Base-by-base conservation (phyloP, 2,113 vertebrate genomes). In the Hyaena hyaena region DNA sequence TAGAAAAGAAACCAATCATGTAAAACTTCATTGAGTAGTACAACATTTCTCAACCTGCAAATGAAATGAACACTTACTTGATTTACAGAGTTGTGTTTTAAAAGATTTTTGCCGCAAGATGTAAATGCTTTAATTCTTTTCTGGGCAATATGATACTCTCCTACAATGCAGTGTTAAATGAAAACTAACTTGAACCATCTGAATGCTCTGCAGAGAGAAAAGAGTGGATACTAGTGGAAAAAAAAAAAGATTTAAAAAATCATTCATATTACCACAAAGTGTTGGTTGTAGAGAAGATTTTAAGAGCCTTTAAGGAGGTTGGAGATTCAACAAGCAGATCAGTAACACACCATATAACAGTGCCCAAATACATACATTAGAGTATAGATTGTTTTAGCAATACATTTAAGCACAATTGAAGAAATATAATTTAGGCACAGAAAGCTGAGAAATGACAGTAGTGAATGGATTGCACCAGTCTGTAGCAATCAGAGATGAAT, bases 71-170 rank as follows among this genome's bases (percentile, higher is more conserved):
- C 0, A 10, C 43, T 95, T 92, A 96, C 69, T 97, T 80, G 48
- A 95, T 82, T 95, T 98, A 63, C 93, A 81, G 66, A 43, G 61
- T n/a, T 95, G n/a, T 86, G 50, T 93, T 90, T 95, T 53, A 74
- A 95, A 97, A 96, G 28, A 77, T 61, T 84, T 97, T 86, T 95
- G 91, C 93, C 83, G 96, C 48, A 63, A 91, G 92, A 88, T 83
- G 55, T 85, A 76, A 96, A 95, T 93, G 39, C n/a, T 97, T 98
- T 96, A 80, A 93, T 97, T 97, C 63, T 83, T 96, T 97, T 45
- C 55, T 81, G 24, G 61, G 79, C 19, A 97, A 79, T 17, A 11
- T 11, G 33, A 24, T 48, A 86, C 26, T 94, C 63, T 61, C 26
- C 69, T 94, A 88, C 39, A 92, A 55, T 89, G 79, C 76, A 95